Base-by-base conservation (phyloP, 2,888 invertebrate genomes). In the Chromoteleia sp. region DNA sequence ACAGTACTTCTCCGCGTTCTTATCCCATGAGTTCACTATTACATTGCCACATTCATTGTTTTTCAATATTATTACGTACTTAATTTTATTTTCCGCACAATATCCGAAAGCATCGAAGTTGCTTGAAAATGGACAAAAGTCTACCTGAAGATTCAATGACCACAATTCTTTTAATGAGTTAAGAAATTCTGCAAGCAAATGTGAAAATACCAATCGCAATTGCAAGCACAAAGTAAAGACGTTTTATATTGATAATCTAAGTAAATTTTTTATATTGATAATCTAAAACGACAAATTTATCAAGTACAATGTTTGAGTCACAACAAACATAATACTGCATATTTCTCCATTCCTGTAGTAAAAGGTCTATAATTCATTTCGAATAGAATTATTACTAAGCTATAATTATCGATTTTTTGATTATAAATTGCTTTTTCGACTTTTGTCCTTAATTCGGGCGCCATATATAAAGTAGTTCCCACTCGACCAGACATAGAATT, bases 401-500 rank as follows among this genome's bases (percentile, higher is more conserved):
- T 94, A 85, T 93, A 94, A 81, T 94, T 93, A 85, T 94, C 94
- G 0, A 97, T 97, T 92, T 97, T 97, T 93, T 98, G 97, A 92
- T 96, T 97, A 91, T 96, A 96, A 19, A 95, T 94, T 2, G 95
- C 95, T 91, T 96, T 96, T 0, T 94, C 93, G 0, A 94, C 94
- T 21, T 94, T 93, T 15, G 94, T 94, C 0, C 94, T 94, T 0
- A 99, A 93, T 91, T 99, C 99, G 0, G 99, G 99, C 0, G 99
- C 98, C 52, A 97, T 97, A 92, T 99, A 99, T 0, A 98, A 93
- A 0, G 97, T 96, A 25, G 99, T 99, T 21, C 99, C 99, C 17
- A 99, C 96, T 92, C 97, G 94, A 0, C 96, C 96, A 0, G 97
- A 97, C 85, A 95, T 93, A 71, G 94, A 94, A n/a, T 91, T 91